Percentiles rank a stretch among this genome's conserved stretches.
These are phyloP conservation scores for Macropis europaea DNA, from an alignment of 2,888 invertebrate genomes.

Conservation along the genomic window DNA sequence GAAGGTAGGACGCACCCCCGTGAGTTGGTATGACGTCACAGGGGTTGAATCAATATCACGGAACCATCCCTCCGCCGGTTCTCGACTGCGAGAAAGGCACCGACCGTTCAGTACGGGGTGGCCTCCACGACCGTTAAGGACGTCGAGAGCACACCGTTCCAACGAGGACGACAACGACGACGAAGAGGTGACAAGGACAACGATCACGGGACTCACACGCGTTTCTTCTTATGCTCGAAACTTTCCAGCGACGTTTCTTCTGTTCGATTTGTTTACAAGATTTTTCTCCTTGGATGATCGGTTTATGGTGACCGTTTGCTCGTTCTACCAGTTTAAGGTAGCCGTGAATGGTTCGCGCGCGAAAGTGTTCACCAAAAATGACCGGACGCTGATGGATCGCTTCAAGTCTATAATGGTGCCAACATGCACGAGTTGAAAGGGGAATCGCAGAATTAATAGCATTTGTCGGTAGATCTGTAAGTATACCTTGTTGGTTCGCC, in stretches of 20 bases:
- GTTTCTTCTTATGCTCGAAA: constrained; percentile 10
- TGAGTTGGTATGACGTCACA: constrained; percentile 67
- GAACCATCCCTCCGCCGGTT: constrained; percentile 68
- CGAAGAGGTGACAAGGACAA: constrained; percentile 25
- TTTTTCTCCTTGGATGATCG: neutral
- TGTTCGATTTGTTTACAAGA: neutral
- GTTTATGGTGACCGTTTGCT: neutral
- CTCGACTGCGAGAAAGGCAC: constrained; percentile 64
- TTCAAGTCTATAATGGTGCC: neutral
- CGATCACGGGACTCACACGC: constrained; percentile 26
- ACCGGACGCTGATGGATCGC: neutral
- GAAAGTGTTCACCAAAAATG: constrained; percentile 10
- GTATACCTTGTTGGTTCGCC: neutral
- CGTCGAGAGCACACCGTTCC: constrained; percentile 70
- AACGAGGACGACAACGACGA: constrained; percentile 62
- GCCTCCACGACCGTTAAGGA: constrained; percentile 76
- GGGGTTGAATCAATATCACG: constrained; percentile 74
- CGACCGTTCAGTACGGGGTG: constrained; percentile 76
- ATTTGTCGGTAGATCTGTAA: constrained; percentile 4
- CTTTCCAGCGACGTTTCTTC: neutral
- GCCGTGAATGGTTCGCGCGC: neutral
- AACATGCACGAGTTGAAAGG: neutral
- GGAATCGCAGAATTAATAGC: neutral
- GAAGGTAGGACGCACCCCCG: constrained; percentile 65
- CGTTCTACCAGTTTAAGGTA: neutral